Evolutionary conservation across 2,888 invertebrate genomes (phyloP), one percentile per base, ranked within the genome.

Genomic region (Napeogenes inachia): DNA sequence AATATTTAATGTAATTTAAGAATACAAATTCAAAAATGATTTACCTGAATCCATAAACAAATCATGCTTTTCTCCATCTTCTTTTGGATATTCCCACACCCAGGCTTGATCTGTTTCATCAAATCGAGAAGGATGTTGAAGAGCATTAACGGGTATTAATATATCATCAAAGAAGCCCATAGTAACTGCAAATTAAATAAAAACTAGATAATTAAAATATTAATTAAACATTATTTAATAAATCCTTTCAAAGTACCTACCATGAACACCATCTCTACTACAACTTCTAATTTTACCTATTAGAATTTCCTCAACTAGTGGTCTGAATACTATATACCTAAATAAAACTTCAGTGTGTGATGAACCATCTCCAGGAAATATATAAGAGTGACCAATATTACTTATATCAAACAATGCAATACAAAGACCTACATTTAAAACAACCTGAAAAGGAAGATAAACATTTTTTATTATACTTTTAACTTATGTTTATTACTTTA

Each of bases 141-240:
- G 87, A 47, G 96, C 95, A 77, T 95, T 94, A 0, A 97, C 95
- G 42, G 98, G 97, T 76, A 99, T 97, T 61, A 98, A 86, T 68
- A 99, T 98, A 79, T 99, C 99, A 87, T 98, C 98, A 82, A 98
- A 99, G 88, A 99, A 99, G 60, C 97, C 98, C 71, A 99, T 84
- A 2, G 98, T 96, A 2, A 99, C 97, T 96, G 86, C 64, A 92
- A 92, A 30, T 35, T 59, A 42, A 42, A 10, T 42, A 42, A 42
- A 10, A 42, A 10, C 2, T 10, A 42, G 3, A 42, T 42, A 42
- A 6, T 10, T 42, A 2, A 2, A 2, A 10, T 6, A 42, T 35
- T 35, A 5, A 35, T 35, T 3, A 35, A 5, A 35, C 35, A 35
- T 35, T 4, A 5, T 35, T 4, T 35, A 35, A 35, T 35, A 35